These are phyloP conservation scores for Myrmecobius fasciatus DNA, from an alignment of 2,113 vertebrate species.

Conservation along the genomic window DNA sequence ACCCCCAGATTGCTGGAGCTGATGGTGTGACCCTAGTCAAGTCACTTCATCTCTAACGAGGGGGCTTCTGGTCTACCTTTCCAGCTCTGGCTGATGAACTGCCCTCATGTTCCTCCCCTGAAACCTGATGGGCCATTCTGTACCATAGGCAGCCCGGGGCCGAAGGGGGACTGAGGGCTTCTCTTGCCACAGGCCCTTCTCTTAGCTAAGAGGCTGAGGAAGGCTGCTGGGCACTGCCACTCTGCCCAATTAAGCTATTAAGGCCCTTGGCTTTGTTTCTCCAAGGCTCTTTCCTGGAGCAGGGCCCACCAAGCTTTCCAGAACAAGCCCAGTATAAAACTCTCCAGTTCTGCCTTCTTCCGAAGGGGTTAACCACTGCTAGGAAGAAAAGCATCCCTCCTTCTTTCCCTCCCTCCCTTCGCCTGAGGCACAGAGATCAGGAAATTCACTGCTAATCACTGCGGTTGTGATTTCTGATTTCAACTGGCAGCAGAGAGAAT, in stretches of 20 bases:
- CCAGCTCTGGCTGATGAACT: not conserved
- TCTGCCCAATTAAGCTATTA: slow-evolving; percentile 5
- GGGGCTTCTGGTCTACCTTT: not conserved
- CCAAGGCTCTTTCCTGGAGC: not conserved
- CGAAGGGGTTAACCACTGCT: slow-evolving; percentile 77
- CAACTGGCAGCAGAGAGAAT: slow-evolving; percentile 88
- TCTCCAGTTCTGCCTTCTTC: not conserved
- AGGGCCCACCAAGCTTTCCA: not conserved
- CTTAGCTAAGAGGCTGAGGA: slow-evolving; percentile 73
- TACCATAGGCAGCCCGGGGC: not conserved
- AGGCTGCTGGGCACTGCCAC: slow-evolving; percentile 57
- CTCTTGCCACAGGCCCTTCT: slow-evolving; percentile 50
- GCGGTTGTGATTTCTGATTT: slow-evolving; percentile 90
- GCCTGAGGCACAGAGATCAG: slow-evolving; percentile 83
- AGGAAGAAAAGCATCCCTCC: slow-evolving; percentile 43
- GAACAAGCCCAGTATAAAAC: not conserved
- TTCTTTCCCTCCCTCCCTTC: slow-evolving; percentile 66
- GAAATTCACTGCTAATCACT: slow-evolving; percentile 89
- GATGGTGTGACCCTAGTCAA: not conserved
- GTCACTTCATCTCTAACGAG: not conserved
- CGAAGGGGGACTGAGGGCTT: not conserved
- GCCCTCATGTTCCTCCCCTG: not conserved
- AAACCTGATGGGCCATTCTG: not conserved
- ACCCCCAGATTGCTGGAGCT: not conserved
- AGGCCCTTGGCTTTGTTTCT: not conserved